Conservation (phyloP, 2,113 vertebrate species). For the Ovis aries region DNA sequence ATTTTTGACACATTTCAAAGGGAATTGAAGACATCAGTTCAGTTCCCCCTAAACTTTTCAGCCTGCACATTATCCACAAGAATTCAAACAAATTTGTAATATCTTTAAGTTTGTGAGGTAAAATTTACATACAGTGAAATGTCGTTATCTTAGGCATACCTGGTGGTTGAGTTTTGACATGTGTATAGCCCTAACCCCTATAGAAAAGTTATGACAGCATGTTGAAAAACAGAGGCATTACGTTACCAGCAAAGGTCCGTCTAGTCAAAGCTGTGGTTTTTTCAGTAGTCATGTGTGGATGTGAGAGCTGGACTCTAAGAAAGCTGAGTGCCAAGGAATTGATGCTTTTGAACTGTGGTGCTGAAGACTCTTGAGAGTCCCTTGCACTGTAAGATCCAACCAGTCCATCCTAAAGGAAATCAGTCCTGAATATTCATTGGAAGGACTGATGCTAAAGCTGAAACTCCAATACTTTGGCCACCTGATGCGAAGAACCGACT, state of each 20-base stretch:
- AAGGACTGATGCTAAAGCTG: not conserved
- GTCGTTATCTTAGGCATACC: too few relatives aligned
- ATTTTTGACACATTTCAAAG: not conserved
- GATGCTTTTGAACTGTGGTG: not conserved
- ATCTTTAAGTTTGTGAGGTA: not conserved
- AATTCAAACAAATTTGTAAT: not conserved
- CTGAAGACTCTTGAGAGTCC: not conserved
- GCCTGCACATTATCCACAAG: not conserved
- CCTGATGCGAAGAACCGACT: fast-evolving
- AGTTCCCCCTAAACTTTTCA: not conserved
- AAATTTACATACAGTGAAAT: not conserved
- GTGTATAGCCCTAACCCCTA: not conserved
- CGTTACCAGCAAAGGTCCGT: not conserved
- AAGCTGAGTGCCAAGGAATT: not conserved
- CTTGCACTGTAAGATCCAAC: not conserved
- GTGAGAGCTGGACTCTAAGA: not conserved
- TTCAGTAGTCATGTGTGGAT: not conserved
- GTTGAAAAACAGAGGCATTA: not conserved
- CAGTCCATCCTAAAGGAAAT: not conserved
- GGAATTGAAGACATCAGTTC: not conserved
- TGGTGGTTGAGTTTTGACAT: not conserved
- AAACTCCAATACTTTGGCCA: not conserved
- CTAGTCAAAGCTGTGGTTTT: not conserved
- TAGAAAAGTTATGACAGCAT: not conserved
- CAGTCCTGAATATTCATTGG: not conserved